Evolutionary conservation across 2,113 vertebrate species (phyloP).

Genomic region (Dipodomys merriami): DNA sequence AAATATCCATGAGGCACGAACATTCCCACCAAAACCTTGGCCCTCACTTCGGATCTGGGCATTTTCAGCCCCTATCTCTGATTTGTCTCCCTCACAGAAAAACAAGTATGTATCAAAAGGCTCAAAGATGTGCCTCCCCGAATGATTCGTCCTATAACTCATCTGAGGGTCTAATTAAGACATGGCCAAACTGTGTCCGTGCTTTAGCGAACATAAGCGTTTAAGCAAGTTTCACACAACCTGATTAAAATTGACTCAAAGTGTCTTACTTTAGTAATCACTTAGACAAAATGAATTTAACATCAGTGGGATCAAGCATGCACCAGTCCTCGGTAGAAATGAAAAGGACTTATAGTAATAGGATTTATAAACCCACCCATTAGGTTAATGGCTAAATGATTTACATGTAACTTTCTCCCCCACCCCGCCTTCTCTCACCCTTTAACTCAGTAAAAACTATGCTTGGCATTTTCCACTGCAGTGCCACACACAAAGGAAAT

Average conservation of each 20-base stretch:
- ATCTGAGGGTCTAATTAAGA: constrained; percentile 85
- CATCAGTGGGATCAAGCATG: constrained; percentile 88
- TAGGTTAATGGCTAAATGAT: constrained; percentile 90
- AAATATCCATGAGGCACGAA: constrained; percentile 23
- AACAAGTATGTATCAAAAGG: constrained; percentile 75
- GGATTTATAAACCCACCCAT: constrained; percentile 89
- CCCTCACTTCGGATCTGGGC: constrained; percentile 63
- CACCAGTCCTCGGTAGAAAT: constrained; percentile 86
- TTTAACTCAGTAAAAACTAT: constrained; percentile 85
- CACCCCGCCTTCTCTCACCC: constrained; percentile 83
- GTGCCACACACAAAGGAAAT: constrained; percentile 84
- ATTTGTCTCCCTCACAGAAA: constrained; percentile 56
- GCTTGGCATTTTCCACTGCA: constrained; percentile 82
- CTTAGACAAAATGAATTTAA: constrained; percentile 88
- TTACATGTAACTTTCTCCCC: constrained; percentile 87
- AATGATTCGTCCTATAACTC: constrained; percentile 80
- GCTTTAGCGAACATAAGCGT: constrained; percentile 77
- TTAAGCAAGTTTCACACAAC: constrained; percentile 84
- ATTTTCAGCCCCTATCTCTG: constrained; percentile 55
- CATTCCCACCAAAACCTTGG: constrained; percentile 61
- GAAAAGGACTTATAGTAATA: constrained; percentile 88
- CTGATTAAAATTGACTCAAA: constrained; percentile 87
- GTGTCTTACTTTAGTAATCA: constrained; percentile 88
- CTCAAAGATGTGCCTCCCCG: constrained; percentile 74
- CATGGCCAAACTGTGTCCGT: constrained; percentile 83